These are phyloP conservation scores for Phataginus tricuspis DNA, from an alignment of 2,797 vertebrate genomes.

Conservation along the genomic window DNA sequence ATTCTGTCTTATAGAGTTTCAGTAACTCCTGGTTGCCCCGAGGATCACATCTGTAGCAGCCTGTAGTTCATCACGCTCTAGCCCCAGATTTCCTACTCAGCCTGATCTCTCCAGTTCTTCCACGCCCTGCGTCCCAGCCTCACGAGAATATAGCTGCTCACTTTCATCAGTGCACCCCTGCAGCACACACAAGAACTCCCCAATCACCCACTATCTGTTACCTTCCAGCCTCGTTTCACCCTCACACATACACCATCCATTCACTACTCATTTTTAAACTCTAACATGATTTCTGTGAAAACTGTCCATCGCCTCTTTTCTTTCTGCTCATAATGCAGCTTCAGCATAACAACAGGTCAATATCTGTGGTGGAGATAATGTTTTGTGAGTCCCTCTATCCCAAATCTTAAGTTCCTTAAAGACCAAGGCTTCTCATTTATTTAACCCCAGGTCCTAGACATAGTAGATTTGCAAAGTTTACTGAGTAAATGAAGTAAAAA, in stretches of 20 bases:
- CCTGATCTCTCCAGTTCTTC: neutral
- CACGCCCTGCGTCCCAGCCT: neutral
- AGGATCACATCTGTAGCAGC: neutral
- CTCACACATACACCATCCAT: neutral
- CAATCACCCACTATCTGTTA: neutral
- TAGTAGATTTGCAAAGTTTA: neutral
- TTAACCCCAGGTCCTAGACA: neutral
- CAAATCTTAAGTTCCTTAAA: neutral
- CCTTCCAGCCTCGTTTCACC: neutral
- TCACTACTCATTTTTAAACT: neutral
- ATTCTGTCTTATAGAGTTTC: neutral
- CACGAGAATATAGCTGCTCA: neutral
- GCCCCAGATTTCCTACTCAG: neutral
- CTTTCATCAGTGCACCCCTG: neutral
- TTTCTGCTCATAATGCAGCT: neutral
- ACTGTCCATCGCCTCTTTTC: neutral
- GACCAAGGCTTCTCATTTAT: neutral
- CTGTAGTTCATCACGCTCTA: too few species aligned
- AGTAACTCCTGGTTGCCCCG: neutral
- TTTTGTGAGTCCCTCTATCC: neutral
- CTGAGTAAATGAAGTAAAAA: neutral
- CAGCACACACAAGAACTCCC: neutral
- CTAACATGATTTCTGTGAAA: neutral
- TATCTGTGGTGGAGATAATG: too few species aligned
- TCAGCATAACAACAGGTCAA: neutral